These are phyloP conservation scores for Anoura caudifer DNA, from an alignment of 2,113 vertebrate species.

Conservation along the genomic window DNA sequence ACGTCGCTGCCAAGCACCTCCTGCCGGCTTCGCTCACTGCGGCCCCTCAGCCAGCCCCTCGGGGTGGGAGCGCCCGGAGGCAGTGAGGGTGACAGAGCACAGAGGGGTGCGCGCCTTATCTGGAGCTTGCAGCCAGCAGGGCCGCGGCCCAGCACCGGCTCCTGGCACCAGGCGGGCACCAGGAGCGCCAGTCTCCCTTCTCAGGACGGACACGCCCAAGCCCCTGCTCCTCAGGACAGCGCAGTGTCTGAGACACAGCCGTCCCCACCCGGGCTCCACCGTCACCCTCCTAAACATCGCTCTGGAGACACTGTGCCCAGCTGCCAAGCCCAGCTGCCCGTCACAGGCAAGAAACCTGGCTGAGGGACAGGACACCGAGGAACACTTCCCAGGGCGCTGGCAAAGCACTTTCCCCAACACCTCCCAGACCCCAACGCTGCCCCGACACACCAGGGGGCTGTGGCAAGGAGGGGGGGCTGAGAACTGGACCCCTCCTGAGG, in stretches of 20 bases:
- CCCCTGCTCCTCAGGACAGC: neutral
- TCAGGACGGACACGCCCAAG: fast-evolving
- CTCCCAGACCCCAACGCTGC: fast-evolving
- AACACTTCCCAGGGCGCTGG: neutral
- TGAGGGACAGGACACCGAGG: too few relatives aligned
- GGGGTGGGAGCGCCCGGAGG: neutral
- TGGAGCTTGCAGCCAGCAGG: neutral
- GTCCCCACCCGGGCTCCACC: neutral
- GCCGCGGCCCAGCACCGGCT: neutral
- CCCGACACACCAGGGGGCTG: neutral
- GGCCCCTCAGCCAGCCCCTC: fast-evolving
- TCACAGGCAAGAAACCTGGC: fast-evolving
- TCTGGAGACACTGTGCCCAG: neutral
- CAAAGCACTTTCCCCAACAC: neutral
- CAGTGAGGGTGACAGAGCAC: neutral
- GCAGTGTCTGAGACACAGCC: fast-evolving
- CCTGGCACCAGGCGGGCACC: neutral
- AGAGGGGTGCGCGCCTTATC: neutral
- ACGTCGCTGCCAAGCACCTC: fast-evolving
- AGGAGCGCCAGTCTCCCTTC: fast-evolving
- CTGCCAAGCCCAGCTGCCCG: neutral
- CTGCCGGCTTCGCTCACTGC: neutral
- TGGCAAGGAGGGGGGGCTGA: too few relatives aligned
- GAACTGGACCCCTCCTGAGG: too few relatives aligned
- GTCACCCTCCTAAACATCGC: neutral